phyloP scores from a whole-genome alignment of 2,888 invertebrate genomes.

The Cantharis lateralis region DNA sequence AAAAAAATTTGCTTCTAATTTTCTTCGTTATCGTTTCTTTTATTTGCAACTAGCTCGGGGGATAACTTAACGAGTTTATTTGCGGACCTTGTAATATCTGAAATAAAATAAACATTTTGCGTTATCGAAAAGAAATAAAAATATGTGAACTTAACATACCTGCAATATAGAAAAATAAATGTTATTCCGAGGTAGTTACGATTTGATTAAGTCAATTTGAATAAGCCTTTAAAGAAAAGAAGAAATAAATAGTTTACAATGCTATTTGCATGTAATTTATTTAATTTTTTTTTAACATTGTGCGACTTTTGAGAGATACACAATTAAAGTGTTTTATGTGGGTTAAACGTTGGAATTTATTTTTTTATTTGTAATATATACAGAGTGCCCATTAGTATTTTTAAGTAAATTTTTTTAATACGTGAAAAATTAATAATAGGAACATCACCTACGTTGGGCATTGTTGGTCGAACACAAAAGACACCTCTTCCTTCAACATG shows the following conservation, averaged over 20 bases:
- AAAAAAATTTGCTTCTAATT: background rate
- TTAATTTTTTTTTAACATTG: background rate
- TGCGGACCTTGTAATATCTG: background rate
- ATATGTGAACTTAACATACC: background rate
- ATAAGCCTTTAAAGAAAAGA: background rate
- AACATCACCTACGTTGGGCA: constrained; percentile 33
- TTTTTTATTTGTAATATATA: background rate
- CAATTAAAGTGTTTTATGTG: background rate
- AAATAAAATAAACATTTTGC: background rate
- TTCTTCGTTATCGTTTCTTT: background rate
- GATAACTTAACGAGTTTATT: background rate
- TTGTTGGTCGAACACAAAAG: constrained; percentile 32
- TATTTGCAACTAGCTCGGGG: background rate
- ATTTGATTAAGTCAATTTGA: background rate
- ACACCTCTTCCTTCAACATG: constrained; percentile 33
- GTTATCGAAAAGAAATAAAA: background rate
- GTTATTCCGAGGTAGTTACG: background rate
- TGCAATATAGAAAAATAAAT: background rate
- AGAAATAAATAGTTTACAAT: background rate
- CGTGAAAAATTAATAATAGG: constrained; percentile 32
- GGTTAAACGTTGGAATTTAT: background rate
- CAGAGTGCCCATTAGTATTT: background rate
- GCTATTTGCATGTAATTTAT: background rate
- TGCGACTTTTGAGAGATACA: background rate
- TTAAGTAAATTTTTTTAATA: background rate